Evolutionary conservation across 2,888 invertebrate genomes (phyloP).

Genomic region (Aquatica leii): DNA sequence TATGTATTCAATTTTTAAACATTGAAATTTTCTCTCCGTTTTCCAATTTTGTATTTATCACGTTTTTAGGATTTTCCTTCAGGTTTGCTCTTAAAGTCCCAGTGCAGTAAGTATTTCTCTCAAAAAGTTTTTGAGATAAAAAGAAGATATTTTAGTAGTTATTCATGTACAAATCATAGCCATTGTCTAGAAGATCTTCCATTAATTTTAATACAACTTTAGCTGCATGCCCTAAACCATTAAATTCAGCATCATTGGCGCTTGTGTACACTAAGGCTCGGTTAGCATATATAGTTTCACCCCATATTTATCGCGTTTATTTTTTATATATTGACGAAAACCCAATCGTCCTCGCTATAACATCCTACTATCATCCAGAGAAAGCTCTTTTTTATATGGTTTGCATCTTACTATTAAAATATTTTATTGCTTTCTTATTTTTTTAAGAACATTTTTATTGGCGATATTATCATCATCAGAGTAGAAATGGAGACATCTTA

Average conservation of each 20-base stretch:
- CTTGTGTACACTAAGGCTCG: slow-evolving; percentile 36
- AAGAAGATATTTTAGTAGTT: not conserved
- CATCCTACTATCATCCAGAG: slow-evolving; percentile 41
- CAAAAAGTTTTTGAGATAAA: slow-evolving; percentile 16
- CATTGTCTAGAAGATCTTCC: slow-evolving; percentile 34
- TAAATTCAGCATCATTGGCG: too few relatives aligned
- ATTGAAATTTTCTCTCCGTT: not conserved
- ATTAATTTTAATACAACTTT: slow-evolving; percentile 40
- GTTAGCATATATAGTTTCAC: slow-evolving; percentile 34
- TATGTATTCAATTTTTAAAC: not conserved
- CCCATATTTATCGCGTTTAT: slow-evolving; percentile 49
- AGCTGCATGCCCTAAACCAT: slow-evolving; percentile 43
- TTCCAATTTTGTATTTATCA: slow-evolving; percentile 37
- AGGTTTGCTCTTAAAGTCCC: too few relatives aligned
- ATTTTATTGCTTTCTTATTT: too few relatives aligned
- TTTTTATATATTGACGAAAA: slow-evolving; percentile 49
- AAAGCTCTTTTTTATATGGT: slow-evolving; percentile 22
- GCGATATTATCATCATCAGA: too few relatives aligned
- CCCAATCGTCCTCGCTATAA: slow-evolving; percentile 50
- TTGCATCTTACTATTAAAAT: too few relatives aligned
- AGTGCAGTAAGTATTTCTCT: slow-evolving; percentile 38
- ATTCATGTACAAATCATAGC: slow-evolving; percentile 21
- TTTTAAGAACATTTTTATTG: too few relatives aligned
- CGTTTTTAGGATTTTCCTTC: slow-evolving; percentile 34
- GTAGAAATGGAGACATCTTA: too few relatives aligned